phyloP scores from a whole-genome alignment of 2,888 invertebrate genomes.

The Parthenolecanium corni region DNA sequence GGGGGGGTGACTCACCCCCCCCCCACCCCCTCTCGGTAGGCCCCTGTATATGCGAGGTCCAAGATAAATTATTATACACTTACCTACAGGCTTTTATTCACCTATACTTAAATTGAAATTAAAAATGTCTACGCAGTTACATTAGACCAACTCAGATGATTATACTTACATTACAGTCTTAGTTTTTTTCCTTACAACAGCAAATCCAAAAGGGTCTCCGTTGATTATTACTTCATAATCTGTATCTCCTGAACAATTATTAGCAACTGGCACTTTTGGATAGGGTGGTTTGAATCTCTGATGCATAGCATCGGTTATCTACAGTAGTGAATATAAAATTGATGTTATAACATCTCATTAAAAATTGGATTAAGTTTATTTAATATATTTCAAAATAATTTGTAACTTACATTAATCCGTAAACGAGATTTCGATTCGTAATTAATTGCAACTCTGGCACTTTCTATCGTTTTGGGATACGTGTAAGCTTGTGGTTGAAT shows the following conservation, averaged over 20 bases:
- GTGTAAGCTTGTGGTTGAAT: constrained; percentile 46
- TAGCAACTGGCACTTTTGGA: too few species aligned
- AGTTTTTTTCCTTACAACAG: constrained; percentile 40
- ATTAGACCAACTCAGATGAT: too few species aligned
- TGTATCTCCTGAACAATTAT: too few species aligned
- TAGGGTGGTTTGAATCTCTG: constrained; percentile 51
- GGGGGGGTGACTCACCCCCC: too few species aligned
- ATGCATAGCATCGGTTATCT: constrained; percentile 44
- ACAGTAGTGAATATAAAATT: constrained; percentile 15
- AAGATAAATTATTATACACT: too few species aligned
- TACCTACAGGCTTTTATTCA: too few species aligned
- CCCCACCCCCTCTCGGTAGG: too few species aligned
- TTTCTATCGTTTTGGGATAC: constrained; percentile 53
- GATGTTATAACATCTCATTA: constrained; percentile 44
- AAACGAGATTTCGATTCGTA: constrained; percentile 51
- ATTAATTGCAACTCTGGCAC: constrained; percentile 49
- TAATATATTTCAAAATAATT: constrained; percentile 46
- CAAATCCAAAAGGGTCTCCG: constrained; percentile 48
- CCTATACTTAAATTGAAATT: too few species aligned
- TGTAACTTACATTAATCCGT: constrained; percentile 49
- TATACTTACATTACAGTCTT: constrained; percentile 27
- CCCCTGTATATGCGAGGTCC: too few species aligned
- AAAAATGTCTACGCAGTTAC: too few species aligned
- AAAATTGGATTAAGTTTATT: constrained; percentile 52
- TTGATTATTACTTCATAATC: too few species aligned